phyloP scores from a whole-genome alignment of 92 coral and sea anemone genomes.

The Actinostola sp. region DNA sequence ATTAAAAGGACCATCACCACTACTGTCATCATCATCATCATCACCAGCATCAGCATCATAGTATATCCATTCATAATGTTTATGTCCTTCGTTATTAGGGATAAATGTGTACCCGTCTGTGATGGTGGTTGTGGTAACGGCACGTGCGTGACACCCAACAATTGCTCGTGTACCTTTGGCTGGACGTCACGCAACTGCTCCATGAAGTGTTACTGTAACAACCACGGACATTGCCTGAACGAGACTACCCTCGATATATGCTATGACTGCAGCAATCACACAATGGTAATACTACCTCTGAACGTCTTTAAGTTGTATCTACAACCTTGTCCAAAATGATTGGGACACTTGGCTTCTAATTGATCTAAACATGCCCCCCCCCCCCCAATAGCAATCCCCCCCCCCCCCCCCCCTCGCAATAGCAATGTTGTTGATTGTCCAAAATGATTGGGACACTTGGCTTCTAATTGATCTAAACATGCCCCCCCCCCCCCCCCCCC shows the following conservation, averaged over 20 bases:
- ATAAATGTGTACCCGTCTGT: constrained; percentile 76
- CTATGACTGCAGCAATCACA: constrained; percentile 73
- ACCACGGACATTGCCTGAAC: constrained; percentile 86
- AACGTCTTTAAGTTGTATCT: too few relatives aligned
- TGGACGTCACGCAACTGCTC: constrained; percentile 86
- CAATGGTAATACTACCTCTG: constrained; percentile 53
- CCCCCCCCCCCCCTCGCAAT: too few relatives aligned
- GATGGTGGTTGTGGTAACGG: constrained; percentile 83
- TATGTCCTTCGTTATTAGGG: constrained; percentile 35
- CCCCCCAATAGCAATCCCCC: too few relatives aligned
- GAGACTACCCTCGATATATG: constrained; percentile 69
- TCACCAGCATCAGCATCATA: too few relatives aligned
- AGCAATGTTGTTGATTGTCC: too few relatives aligned
- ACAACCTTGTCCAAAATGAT: background rate
- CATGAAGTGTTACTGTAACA: constrained; percentile 72
- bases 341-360: background rate
- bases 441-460: too few relatives aligned
- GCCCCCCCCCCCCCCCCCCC: too few relatives aligned
- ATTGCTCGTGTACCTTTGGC: constrained; percentile 84
- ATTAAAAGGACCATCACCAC: too few relatives aligned
- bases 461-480: too few relatives aligned
- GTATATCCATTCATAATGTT: background rate
- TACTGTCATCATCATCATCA: too few relatives aligned
- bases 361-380: too few relatives aligned
- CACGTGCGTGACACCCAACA: constrained; percentile 77